phyloP scores from a whole-genome alignment of 2,797 vertebrate genomes.

The Apogon talboti region DNA sequence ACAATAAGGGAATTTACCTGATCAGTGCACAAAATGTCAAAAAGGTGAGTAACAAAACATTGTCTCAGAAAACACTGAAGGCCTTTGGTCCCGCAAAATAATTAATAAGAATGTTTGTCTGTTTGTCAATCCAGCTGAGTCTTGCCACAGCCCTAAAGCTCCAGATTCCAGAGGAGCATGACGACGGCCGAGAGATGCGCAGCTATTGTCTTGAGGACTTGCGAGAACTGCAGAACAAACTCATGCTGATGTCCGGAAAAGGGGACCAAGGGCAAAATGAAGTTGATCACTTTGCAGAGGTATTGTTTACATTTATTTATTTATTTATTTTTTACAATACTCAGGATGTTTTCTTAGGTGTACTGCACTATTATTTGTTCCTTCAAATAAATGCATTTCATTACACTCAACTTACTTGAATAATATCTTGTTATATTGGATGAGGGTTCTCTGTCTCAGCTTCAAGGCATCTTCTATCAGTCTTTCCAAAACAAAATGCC shows the following conservation, averaged over 20 bases:
- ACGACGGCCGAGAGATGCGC: constrained; percentile 61
- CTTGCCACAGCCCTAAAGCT: constrained; percentile 86
- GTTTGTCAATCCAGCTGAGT: constrained; percentile 81
- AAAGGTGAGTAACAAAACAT: constrained; percentile 68
- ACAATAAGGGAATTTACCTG: constrained; percentile 89
- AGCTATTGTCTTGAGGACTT: constrained; percentile 90
- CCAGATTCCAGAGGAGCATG: constrained; percentile 82
- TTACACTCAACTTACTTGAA: too few relatives aligned
- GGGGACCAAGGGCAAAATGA: constrained; percentile 89
- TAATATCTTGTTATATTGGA: background rate
- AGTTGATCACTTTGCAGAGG: constrained; percentile 94
- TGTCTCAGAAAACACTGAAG: background rate
- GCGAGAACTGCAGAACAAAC: constrained; percentile 93
- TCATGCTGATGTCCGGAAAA: constrained; percentile 98
- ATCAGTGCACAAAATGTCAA: constrained; percentile 80
- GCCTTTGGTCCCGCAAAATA: background rate
- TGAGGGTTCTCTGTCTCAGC: too few relatives aligned
- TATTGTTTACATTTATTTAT: constrained; percentile 50
- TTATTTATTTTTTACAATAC: too few relatives aligned
- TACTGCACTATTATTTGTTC: too few relatives aligned
- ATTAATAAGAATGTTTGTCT: background rate
- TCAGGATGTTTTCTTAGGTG: background rate
- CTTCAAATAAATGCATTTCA: too few relatives aligned
- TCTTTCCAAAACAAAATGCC: too few relatives aligned
- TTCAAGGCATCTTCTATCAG: too few relatives aligned